Evolutionary conservation across 92 coral and sea anemone genomes (phyloP).

Genomic region (Chrysogorgia sp.): DNA sequence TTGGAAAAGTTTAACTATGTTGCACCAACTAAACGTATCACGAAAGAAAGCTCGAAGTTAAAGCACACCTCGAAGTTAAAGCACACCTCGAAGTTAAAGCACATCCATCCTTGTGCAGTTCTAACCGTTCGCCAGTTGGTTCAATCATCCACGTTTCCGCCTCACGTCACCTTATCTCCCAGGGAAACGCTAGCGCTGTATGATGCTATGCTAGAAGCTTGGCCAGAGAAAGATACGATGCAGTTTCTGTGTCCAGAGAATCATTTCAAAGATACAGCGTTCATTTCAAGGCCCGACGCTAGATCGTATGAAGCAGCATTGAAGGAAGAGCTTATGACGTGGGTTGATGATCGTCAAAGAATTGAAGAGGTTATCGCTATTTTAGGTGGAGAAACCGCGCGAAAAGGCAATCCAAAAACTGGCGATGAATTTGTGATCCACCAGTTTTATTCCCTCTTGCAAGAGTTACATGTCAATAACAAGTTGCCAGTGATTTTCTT

Average conservation of each 20-base stretch:
- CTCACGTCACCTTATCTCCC: conserved; percentile 71
- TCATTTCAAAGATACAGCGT: conserved; percentile 49
- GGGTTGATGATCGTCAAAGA: conserved; percentile 40
- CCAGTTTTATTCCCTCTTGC: neutral
- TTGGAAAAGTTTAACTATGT: conserved; percentile 71
- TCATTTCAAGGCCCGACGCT: conserved; percentile 54
- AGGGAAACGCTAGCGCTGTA: conserved; percentile 61
- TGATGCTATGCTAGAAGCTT: conserved; percentile 57
- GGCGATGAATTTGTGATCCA: neutral
- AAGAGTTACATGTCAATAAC: conserved; percentile 2
- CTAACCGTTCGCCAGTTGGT: conserved; percentile 70
- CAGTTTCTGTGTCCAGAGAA: conserved; percentile 59
- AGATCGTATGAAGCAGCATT: conserved; percentile 62
- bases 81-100: conserved; percentile 44
- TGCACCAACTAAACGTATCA: conserved; percentile 32
- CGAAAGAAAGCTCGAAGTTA: conserved; percentile 8
- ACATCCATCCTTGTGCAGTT: conserved; percentile 69
- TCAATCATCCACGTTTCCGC: conserved; percentile 65
- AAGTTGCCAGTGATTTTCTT: conserved; percentile 33
- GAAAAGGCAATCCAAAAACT: neutral
- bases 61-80: conserved; percentile 25
- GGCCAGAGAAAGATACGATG: conserved; percentile 59
- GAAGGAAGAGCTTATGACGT: conserved; percentile 54
- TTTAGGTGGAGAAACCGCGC: neutral
- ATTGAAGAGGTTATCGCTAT: conserved; percentile 31